phyloP scores from a whole-genome alignment of 2,797 vertebrate genomes.

The Coluber constrictor region DNA sequence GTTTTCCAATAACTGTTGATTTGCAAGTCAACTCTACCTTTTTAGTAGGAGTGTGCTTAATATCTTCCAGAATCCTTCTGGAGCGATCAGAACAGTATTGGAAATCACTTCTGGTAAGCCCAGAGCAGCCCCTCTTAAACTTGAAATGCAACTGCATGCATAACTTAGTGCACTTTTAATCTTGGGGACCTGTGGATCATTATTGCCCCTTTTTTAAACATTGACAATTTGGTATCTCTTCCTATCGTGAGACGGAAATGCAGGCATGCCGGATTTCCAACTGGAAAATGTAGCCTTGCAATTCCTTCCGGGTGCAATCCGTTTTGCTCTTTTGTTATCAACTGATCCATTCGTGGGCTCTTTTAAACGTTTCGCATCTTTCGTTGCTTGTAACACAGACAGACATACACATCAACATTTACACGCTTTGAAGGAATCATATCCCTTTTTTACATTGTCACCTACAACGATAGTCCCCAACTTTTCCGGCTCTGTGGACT shows the following conservation, averaged over 20 bases:
- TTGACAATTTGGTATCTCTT: neutral
- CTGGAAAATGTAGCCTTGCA: neutral
- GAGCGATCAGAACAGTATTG: neutral
- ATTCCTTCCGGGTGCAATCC: neutral
- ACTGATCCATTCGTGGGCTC: neutral
- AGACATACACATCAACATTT: neutral
- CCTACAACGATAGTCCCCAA: too few relatives aligned
- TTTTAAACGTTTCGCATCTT: neutral
- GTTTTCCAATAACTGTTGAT: neutral
- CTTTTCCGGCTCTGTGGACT: too few relatives aligned
- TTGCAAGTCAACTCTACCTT: neutral
- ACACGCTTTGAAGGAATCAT: neutral
- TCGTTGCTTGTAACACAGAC: neutral
- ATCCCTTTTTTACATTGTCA: neutral
- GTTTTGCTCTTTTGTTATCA: neutral
- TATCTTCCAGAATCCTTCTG: neutral
- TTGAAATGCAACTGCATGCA: neutral
- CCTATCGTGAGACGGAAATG: neutral
- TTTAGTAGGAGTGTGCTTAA: neutral
- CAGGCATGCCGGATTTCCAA: neutral
- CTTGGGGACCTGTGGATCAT: neutral
- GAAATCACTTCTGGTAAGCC: neutral
- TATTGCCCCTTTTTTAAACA: neutral
- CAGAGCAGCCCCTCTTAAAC: neutral
- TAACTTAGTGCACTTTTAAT: neutral